Percentiles rank a stretch among this genome's conserved stretches.
phyloP scores from a whole-genome alignment of 1,140 invertebrate species.

The Chelonus insularis region DNA sequence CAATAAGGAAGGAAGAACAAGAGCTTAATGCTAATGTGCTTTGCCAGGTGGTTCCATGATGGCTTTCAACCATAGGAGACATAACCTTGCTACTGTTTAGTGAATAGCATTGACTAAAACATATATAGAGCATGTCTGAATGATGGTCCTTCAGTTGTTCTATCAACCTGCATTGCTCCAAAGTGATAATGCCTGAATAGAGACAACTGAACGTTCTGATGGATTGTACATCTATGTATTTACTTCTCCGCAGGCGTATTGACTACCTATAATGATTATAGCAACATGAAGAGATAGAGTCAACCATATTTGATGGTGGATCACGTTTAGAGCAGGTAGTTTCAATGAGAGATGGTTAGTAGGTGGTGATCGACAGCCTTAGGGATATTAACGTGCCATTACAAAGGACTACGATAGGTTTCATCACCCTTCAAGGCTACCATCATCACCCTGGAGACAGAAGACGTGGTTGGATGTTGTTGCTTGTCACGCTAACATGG shows the following conservation, averaged over 20 bases:
- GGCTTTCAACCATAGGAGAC: conserved; percentile 4
- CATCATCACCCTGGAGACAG: neutral
- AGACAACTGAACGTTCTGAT: neutral
- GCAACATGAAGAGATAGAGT: neutral
- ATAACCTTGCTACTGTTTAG: neutral
- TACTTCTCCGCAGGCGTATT: neutral
- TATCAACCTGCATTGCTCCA: conserved; percentile 31
- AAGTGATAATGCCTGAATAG: conserved; percentile 24
- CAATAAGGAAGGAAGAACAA: neutral
- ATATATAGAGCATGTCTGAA: neutral
- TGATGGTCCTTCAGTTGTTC: neutral
- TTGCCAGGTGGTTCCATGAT: conserved; percentile 6
- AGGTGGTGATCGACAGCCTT: conserved; percentile 38
- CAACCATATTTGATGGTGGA: neutral
- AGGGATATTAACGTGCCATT: conserved; percentile 47
- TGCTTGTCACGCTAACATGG: conserved; percentile 11
- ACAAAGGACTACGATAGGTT: conserved; percentile 20
- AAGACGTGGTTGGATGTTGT: neutral
- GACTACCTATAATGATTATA: neutral
- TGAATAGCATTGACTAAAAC: neutral
- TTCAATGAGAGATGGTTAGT: conserved; percentile 1
- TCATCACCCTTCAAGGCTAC: neutral
- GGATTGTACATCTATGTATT: neutral
- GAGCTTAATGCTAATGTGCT: conserved; percentile 21
- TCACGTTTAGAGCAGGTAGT: neutral